phyloP scores from a whole-genome alignment of 2,797 vertebrate genomes.

The Onychomys torridus region DNA sequence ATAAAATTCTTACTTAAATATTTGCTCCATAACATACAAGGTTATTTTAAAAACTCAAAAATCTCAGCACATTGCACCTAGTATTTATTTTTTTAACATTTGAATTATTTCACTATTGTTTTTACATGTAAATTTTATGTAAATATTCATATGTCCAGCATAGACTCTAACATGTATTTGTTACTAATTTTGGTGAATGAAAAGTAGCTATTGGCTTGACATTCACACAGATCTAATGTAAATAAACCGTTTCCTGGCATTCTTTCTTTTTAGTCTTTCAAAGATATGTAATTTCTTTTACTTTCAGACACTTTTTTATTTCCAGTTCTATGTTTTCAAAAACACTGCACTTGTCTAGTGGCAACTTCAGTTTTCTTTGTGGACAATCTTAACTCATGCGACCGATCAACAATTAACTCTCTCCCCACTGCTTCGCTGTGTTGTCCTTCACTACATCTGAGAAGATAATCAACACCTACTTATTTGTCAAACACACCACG shows the following conservation, averaged over 20 bases:
- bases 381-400: not conserved
- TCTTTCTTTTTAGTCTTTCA: not conserved
- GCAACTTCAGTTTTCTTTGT: not conserved
- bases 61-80: not conserved
- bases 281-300: not conserved
- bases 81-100: not conserved
- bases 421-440: not conserved
- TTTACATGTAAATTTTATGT: not conserved
- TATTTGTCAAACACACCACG: not conserved
- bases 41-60: constrained; percentile 2
- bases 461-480: not conserved
- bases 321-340: not conserved
- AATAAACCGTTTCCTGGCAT: not conserved
- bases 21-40: not conserved
- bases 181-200: not conserved
- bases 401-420: not conserved
- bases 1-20: not conserved
- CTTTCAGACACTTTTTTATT: no score
- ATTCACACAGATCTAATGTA: not conserved
- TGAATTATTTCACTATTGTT: not conserved
- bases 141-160: not conserved
- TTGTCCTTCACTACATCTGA: not conserved
- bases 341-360: not conserved
- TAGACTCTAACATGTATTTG: not conserved
- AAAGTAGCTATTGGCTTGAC: not conserved